Percentiles rank a stretch among this genome's conserved stretches.
These are phyloP conservation scores for Streptopelia turtur DNA, from an alignment of 2,797 vertebrate genomes.

Conservation along the genomic window DNA sequence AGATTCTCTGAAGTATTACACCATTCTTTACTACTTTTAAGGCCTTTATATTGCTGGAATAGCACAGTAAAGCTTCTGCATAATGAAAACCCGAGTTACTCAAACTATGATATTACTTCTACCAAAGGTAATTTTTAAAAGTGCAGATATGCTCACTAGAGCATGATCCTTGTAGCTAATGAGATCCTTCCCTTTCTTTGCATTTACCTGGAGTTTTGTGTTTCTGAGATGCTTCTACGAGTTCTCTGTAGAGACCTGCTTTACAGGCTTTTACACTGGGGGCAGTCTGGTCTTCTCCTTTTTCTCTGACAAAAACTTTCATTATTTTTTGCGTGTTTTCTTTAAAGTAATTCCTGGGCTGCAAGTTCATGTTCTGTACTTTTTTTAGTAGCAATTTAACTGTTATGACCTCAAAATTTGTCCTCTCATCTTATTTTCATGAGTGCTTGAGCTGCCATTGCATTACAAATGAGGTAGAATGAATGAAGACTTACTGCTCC, in stretches of 20 bases:
- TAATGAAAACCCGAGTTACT: background rate
- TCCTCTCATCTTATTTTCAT: background rate
- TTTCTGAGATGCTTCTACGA: background rate
- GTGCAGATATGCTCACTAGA: background rate
- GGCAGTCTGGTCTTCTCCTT: background rate
- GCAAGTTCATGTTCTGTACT: background rate
- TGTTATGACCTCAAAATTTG: background rate
- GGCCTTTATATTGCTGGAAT: background rate
- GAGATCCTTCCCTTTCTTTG: background rate
- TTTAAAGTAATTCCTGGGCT: background rate
- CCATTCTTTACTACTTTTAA: background rate
- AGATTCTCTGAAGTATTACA: background rate
- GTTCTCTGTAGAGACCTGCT: background rate
- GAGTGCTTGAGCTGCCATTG: background rate
- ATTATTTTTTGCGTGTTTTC: background rate
- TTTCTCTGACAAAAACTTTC: background rate
- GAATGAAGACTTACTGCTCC: background rate
- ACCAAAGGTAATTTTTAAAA: background rate
- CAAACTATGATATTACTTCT: background rate
- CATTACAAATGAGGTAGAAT: background rate
- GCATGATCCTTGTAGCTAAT: background rate
- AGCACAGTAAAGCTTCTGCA: background rate
- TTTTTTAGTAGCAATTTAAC: background rate
- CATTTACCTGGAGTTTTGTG: background rate
- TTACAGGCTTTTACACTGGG: background rate